Percentiles rank a stretch among this genome's conserved stretches.
Conservation (phyloP, 2,113 vertebrate genomes). For the Pandion haliaetus region DNA sequence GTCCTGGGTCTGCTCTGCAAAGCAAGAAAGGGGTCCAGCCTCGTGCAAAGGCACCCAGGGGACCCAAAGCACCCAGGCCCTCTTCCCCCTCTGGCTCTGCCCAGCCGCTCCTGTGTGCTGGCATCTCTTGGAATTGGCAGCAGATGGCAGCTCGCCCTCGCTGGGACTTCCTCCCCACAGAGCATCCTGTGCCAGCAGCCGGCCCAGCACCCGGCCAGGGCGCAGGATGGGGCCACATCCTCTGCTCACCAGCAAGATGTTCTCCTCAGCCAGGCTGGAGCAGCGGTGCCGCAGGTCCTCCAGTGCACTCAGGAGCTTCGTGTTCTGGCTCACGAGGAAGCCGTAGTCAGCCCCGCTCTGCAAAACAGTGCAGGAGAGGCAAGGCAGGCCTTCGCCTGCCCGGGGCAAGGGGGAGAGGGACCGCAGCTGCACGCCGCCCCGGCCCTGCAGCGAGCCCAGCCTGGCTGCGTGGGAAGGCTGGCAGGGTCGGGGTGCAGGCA, state of each 20-base stretch:
- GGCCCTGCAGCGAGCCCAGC: fast-evolving
- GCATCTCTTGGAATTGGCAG: background rate
- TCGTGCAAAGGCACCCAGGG: background rate
- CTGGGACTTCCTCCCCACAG: background rate
- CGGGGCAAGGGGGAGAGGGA: background rate
- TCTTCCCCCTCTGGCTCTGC: background rate
- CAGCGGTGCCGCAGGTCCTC: constrained; percentile 88
- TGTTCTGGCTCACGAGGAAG: constrained; percentile 85
- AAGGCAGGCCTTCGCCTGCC: background rate
- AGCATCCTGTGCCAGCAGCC: background rate
- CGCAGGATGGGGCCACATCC: background rate
- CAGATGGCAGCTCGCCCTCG: background rate
- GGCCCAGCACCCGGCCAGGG: background rate
- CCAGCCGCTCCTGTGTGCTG: fast-evolving
- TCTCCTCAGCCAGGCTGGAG: constrained; percentile 87
- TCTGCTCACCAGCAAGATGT: constrained; percentile 88
- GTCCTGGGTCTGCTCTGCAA: fast-evolving
- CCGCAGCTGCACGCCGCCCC: fast-evolving
- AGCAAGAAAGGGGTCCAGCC: background rate
- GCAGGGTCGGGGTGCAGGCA: background rate
- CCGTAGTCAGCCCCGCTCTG: constrained; percentile 84
- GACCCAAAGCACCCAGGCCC: background rate
- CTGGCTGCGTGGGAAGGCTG: background rate
- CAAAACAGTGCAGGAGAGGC: constrained; percentile 31
- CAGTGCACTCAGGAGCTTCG: constrained; percentile 85